Conservation (phyloP, 2,888 invertebrate genomes). For the Athetis lepigone region DNA sequence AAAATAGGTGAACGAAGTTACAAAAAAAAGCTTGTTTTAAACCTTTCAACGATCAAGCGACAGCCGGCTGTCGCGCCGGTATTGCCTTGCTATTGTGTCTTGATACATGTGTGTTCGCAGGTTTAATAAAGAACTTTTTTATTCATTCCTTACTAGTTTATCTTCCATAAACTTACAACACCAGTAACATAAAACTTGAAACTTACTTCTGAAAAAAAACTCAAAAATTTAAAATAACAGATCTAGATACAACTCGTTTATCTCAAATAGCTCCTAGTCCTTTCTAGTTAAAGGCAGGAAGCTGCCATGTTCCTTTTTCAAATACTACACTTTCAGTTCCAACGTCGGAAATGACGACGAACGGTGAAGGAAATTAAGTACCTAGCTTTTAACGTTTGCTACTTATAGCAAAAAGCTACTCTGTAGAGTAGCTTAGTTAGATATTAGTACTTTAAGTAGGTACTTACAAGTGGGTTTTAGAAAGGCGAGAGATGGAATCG, state of each 20-base stretch:
- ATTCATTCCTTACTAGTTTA: too few species aligned
- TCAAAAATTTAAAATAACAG: not conserved
- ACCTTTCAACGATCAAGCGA: too few species aligned
- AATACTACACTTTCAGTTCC: slow-evolving; percentile 50
- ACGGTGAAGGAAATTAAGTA: slow-evolving; percentile 58
- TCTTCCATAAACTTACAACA: not conserved
- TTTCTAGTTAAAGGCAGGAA: slow-evolving; percentile 53
- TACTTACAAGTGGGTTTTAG: not conserved
- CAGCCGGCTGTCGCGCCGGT: too few species aligned
- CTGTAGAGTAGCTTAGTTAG: slow-evolving; percentile 9
- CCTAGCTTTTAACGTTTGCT: slow-evolving; percentile 32
- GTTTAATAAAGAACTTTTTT: too few species aligned
- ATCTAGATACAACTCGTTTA: slow-evolving; percentile 16
- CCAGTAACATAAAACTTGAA: not conserved
- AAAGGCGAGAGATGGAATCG: not conserved
- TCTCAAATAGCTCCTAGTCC: slow-evolving; percentile 31
- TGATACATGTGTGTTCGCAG: too few species aligned
- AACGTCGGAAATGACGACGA: slow-evolving; percentile 59
- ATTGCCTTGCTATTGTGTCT: too few species aligned
- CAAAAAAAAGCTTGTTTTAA: too few species aligned
- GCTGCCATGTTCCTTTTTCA: slow-evolving; percentile 41
- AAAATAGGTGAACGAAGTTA: too few species aligned
- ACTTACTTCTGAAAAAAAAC: slow-evolving; percentile 6
- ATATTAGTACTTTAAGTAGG: slow-evolving; percentile 5
- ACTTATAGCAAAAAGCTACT: too few species aligned